Evolutionary conservation across 2,888 invertebrate genomes (phyloP).

Genomic region (Mylabris sibirica): DNA sequence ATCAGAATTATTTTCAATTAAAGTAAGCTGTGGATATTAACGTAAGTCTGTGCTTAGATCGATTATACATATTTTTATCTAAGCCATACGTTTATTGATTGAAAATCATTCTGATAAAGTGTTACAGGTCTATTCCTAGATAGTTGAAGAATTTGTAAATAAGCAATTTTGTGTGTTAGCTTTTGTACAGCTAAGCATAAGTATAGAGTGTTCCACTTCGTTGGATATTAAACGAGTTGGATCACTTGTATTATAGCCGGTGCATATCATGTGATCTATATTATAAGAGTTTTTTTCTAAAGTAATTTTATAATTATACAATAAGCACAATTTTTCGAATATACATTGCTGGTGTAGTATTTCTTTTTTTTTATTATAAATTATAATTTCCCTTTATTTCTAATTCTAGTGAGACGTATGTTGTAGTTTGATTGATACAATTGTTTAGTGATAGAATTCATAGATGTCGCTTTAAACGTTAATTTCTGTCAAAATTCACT

Average conservation of each 20-base stretch:
- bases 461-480: neutral
- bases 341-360: neutral
- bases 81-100: no score
- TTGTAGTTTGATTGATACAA: neutral
- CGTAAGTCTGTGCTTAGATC: no score
- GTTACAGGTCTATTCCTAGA: neutral
- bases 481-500: neutral
- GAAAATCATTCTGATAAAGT: no score
- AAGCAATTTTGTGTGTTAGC: conserved; percentile 1
- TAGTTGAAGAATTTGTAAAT: neutral
- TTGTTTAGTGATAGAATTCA: neutral
- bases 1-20: no score
- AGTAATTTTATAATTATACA: neutral
- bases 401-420: neutral
- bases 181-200: neutral
- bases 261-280: conserved; percentile 10
- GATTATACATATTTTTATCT: no score
- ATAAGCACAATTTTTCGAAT: conserved; percentile 1
- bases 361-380: neutral
- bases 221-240: neutral
- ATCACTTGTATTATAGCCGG: neutral
- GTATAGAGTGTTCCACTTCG: neutral
- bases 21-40: no score
- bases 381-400: neutral
- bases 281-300: neutral